Percentiles rank a stretch among this genome's conserved stretches.
These are phyloP conservation scores for Chaenocephalus aceratus DNA, from an alignment of 2,113 vertebrate genomes.

Conservation along the genomic window DNA sequence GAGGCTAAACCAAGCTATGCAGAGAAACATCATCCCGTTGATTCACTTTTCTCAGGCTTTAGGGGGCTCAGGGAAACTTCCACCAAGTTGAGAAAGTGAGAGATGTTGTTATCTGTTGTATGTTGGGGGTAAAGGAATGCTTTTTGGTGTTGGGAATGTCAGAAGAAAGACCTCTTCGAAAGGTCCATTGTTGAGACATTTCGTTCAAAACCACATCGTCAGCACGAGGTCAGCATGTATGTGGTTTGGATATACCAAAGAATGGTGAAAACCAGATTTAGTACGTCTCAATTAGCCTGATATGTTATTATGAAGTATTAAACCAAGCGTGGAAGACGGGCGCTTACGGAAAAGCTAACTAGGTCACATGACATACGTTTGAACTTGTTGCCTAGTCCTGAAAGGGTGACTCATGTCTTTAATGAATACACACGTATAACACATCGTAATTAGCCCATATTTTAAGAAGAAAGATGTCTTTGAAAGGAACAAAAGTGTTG, in stretches of 20 bases:
- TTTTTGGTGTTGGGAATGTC: too few relatives aligned
- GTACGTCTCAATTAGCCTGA: too few relatives aligned
- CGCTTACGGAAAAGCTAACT: conserved; percentile 23
- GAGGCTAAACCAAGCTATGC: conserved; percentile 39
- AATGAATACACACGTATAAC: conserved; percentile 2
- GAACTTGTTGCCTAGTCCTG: background rate
- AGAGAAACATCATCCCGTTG: background rate
- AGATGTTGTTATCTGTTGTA: background rate
- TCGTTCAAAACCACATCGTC: too few relatives aligned
- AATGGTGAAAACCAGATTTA: too few relatives aligned
- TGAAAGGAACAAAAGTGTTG: too few relatives aligned
- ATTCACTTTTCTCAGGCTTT: background rate
- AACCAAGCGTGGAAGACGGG: background rate
- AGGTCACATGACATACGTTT: background rate
- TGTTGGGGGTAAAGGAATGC: too few relatives aligned
- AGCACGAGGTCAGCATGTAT: too few relatives aligned
- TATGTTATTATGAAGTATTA: background rate
- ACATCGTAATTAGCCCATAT: background rate
- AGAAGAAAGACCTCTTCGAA: too few relatives aligned
- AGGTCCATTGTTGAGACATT: too few relatives aligned
- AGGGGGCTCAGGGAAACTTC: background rate
- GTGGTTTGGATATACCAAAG: too few relatives aligned
- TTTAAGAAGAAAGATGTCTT: too few relatives aligned
- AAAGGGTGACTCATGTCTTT: conserved; percentile 46
- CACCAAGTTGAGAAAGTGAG: background rate